Evolutionary conservation across 2,797 vertebrate genomes (phyloP), one percentile per base, ranked within the genome.

Genomic region (Mormyrops boulengeri): DNA sequence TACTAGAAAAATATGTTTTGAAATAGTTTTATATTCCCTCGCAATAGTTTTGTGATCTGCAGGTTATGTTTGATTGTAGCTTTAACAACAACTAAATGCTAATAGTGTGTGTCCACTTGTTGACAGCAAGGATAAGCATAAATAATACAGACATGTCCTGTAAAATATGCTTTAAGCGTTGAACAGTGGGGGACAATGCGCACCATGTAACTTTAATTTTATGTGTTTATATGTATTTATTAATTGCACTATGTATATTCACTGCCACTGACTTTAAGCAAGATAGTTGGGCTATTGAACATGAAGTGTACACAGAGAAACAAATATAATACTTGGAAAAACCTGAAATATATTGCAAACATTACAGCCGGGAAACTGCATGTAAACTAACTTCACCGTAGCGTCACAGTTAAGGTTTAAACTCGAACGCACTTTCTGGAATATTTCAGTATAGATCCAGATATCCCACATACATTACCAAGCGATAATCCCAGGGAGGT

Each of bases 31-130:
- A 9, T 62, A n/a, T 62, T 26, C 8, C 57, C 57, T 62, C n/a
- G n/a, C 57, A 60, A 9, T 9, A 26, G n/a, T 62, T 62, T 60
- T 88, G 73, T 66, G 41, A 47, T 82, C 88, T 90, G 87, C 69
- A 88, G 90, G 82, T 90, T 80, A 88, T 89, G 88, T 91, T 90
- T 91, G 91, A 89, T 90, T 57, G 44, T 91, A 82, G 55, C 66
- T 89, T 92, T 92, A 90, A 90, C 90, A 88, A 89, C 87, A 88
- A 88, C 84, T 89, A 69, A 57, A 57, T 86, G 90, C 90, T 50
- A 30, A 30, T 30, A 30, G 26, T 0, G 26, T 30, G 26, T 30
- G 19, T 6, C 0, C 55, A 60, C 55, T 26, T 62, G 57, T n/a
- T 62, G 57, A 26, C 2, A 2, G 8, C 57, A 62, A 62, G n/a